phyloP scores from a whole-genome alignment of 2,888 invertebrate genomes.

The Notodonta dromedarius region DNA sequence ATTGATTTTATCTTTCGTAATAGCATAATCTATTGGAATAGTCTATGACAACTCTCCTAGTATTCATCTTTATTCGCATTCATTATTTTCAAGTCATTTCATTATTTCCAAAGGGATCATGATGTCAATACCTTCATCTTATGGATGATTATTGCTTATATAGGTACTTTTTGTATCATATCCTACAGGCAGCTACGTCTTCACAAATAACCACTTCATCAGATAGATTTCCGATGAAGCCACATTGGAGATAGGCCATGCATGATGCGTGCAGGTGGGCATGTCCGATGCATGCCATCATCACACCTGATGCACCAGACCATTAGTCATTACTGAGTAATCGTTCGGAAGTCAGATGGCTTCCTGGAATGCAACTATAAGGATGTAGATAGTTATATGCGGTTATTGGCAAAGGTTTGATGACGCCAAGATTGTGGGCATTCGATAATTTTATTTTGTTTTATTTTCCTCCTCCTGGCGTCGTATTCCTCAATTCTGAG shows the following conservation, averaged over 20 bases:
- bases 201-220: constrained; percentile 24
- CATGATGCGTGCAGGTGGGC: constrained; percentile 12
- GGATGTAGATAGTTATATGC: constrained; percentile 8
- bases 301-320: background rate
- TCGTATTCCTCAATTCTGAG: no score
- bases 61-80: no score
- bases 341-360: constrained; percentile 28
- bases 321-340: constrained; percentile 33
- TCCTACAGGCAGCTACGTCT: constrained; percentile 11
- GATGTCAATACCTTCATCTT: no score
- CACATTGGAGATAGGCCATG: constrained; percentile 22
- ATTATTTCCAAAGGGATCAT: no score
- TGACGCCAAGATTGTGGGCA: no score
- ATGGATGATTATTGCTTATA: no score
- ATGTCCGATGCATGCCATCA: background rate
- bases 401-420: background rate
- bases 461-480: no score
- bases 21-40: no score
- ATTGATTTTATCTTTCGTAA: no score
- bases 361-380: constrained; percentile 24
- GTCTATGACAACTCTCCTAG: no score
- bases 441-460: no score
- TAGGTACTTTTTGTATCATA: background rate
- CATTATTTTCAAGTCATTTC: no score
- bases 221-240: constrained; percentile 22